Evolutionary conservation across 2,888 invertebrate species (phyloP), one percentile per base, ranked within the genome.

Genomic region (Coelopa pilipes): DNA sequence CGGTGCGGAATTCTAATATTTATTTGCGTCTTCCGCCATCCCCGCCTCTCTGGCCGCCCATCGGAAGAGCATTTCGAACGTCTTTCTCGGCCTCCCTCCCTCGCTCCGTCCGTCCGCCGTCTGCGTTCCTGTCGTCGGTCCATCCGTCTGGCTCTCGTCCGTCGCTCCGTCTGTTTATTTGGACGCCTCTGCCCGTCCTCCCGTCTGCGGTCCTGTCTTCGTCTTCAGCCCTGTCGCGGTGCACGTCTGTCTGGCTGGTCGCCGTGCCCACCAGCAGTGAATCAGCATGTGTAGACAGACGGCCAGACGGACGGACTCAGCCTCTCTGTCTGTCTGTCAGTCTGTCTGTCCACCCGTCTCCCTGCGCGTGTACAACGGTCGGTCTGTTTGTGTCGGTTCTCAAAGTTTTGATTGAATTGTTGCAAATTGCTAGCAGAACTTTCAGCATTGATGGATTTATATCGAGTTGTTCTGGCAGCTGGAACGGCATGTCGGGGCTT

Each of bases 321-420:
- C 7, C 34, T 7, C 4, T 34, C 34, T 34, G 34, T 34, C 34
- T 34, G 34, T 34, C 34, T 7, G 7, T 34, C 34, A 2, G 24
- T 67, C 19, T 67, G 50, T 55, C 12, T 53, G 55, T 34, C 45
- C n/a, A 24, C 19, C n/a, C 60, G 45, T 72, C 53, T 69, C 49
- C 69, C 65, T 63, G 72, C 72, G 45, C 65, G 53, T 55, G 17
- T 49, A n/a, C 15, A 24, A 49, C 47, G 45, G 45, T 34, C 34
- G 34, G 34, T 34, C 4, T 34, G 34, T 34, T 24, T 50, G 68
- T 69, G 69, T 69, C 49, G 70, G 65, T 60, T 76, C 78, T 80
- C 79, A 77, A 78, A 76, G 77, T 83, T 84, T 84, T 85, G 84
- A 84, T 84, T 84, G 84, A 84, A 84, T 85, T 84, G 83, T 83